Base-by-base conservation (phyloP, 2,888 invertebrate species). In the Scrobipalpa costella region DNA sequence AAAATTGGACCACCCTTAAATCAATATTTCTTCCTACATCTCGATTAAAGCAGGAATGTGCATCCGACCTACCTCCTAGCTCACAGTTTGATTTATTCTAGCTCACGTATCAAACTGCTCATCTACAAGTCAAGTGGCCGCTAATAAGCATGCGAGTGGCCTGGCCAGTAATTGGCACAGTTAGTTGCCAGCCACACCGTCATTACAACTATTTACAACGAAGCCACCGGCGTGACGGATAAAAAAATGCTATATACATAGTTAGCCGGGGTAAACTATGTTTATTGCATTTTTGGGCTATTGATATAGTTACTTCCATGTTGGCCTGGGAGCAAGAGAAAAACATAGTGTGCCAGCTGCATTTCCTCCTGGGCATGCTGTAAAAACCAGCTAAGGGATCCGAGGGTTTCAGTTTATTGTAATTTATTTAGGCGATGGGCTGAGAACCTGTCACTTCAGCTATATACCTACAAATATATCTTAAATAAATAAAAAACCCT, bases 101-200 rank as follows among this genome's bases (percentile, higher is more conserved):
- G n/a, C 44, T 6, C 44, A 15, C 44, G 33, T 55, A 55, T 55
- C 33, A 55, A 8, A 34, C n/a, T n/a, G 33, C 17, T 55, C 55
- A 61, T 49, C 61, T 61, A 19, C 61, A 50, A 49, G 17, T 61
- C 49, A 61, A 61, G 36, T 50, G 38, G 36, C 61, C 19, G 17
- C 33, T 58, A 44, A 44, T 38, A 17, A 40, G 44, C 58, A 58
- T 40, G 38, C 58, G 5, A 38, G 58, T 58, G 49, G 19, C 7
- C 50, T 27, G 21, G 50, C 50, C 27, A 21, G 50, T 58, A 58
- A 58, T 58, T 58, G 44, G 55, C 55, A 55, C 55, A 55, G 55
- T 55, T 55, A 55, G 34, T 55, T 7, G 55, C 55, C 27, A 34
- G 55, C 49, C 17, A 55, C 27, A 55, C 55, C 55, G 55, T 15